phyloP scores from a whole-genome alignment of 2,888 invertebrate species.

The Pachliopta kotzebuea region DNA sequence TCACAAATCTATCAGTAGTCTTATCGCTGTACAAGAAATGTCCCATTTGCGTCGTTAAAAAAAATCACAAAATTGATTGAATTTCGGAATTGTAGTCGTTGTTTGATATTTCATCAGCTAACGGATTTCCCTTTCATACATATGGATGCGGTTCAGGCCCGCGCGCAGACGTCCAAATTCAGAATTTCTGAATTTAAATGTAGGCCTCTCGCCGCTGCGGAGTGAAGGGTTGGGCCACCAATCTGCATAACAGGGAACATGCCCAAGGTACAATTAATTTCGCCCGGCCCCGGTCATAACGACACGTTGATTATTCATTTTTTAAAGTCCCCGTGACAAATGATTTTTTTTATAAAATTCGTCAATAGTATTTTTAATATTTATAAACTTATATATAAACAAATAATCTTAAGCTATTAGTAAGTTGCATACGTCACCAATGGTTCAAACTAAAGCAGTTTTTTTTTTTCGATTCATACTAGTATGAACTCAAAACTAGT shows the following conservation, averaged over 20 bases:
- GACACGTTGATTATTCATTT: constrained; percentile 18
- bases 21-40: too few relatives aligned
- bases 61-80: background rate
- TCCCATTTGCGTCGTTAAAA: background rate
- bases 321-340: too few relatives aligned
- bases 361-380: too few relatives aligned
- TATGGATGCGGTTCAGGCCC: constrained; percentile 24
- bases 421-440: too few relatives aligned
- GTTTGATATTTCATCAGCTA: constrained; percentile 22
- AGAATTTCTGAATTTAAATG: constrained; percentile 26
- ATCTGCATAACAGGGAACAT: constrained; percentile 29
- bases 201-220: constrained; percentile 18
- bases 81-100: constrained; percentile 9
- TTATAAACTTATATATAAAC: too few relatives aligned
- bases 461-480: too few relatives aligned
- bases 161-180: constrained; percentile 24
- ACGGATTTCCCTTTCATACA: constrained; percentile 28
- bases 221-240: constrained; percentile 15
- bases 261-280: constrained; percentile 26
- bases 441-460: too few relatives aligned
- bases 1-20: too few relatives aligned
- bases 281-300: constrained; percentile 7
- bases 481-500: too few relatives aligned
- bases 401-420: too few relatives aligned
- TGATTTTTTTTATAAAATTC: too few relatives aligned